phyloP scores from a whole-genome alignment of 2,797 vertebrate species.

The Toxotes lorentzi region DNA sequence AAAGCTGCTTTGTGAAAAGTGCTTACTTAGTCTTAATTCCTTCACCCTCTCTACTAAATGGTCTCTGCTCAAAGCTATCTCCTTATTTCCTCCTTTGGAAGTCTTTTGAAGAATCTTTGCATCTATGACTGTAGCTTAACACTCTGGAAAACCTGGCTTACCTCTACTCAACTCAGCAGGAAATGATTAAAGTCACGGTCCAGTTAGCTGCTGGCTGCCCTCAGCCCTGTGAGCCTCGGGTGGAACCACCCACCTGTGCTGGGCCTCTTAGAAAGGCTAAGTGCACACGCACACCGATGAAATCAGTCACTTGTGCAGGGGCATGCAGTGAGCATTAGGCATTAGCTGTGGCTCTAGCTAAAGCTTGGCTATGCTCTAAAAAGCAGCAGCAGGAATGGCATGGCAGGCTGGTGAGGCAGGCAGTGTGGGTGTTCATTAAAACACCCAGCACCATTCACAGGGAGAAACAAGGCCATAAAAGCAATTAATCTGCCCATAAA shows the following conservation, averaged over 20 bases:
- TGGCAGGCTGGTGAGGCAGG: constrained; percentile 50
- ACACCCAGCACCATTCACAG: constrained; percentile 70
- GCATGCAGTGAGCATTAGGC: constrained; percentile 59
- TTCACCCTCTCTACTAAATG: constrained; percentile 52
- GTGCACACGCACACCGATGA: constrained; percentile 15
- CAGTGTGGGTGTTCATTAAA: constrained; percentile 81
- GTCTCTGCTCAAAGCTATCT: constrained; percentile 42
- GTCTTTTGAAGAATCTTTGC: constrained; percentile 58
- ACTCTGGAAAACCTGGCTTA: constrained; percentile 46
- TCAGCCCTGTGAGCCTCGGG: constrained; percentile 58
- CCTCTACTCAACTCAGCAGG: constrained; percentile 69
- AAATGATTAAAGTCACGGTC: constrained; percentile 83
- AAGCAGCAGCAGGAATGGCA: constrained; percentile 72
- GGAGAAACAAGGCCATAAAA: constrained; percentile 81
- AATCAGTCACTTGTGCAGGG: constrained; percentile 70
- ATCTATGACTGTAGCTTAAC: constrained; percentile 41
- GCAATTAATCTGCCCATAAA: constrained; percentile 84
- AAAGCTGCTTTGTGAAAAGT: constrained; percentile 53
- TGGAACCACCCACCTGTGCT: constrained; percentile 65
- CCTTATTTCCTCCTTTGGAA: constrained; percentile 52
- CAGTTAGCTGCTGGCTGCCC: constrained; percentile 68
- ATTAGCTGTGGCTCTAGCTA: constrained; percentile 63
- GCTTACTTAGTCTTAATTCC: constrained; percentile 49
- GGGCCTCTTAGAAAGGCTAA: constrained; percentile 41
- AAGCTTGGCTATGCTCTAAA: constrained; percentile 74